These are phyloP conservation scores for Neolamprologus modestus DNA, from an alignment of 2,113 vertebrate species.

Conservation along the genomic window DNA sequence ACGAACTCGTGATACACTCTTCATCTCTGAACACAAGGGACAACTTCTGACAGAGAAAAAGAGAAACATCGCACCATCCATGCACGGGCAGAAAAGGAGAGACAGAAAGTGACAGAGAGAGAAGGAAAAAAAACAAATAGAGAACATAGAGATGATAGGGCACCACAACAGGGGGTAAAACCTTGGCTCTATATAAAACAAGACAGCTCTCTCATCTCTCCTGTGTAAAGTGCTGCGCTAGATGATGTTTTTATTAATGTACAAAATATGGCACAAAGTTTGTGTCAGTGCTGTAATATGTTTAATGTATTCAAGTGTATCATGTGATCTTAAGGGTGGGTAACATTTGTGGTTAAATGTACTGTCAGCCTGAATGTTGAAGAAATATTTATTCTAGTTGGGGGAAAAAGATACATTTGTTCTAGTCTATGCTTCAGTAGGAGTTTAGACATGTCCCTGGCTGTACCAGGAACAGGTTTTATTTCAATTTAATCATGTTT, in stretches of 20 bases:
- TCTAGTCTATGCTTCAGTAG: neutral
- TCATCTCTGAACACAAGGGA: slow-evolving; percentile 45
- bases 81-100: neutral
- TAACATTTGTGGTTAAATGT: neutral
- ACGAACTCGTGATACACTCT: slow-evolving; percentile 32
- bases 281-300: neutral
- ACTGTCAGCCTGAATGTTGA: neutral
- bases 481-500: fast-evolving
- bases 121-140: slow-evolving; percentile 21
- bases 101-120: slow-evolving; percentile 14
- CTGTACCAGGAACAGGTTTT: neutral
- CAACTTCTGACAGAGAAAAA: slow-evolving; percentile 36
- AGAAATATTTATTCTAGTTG: neutral
- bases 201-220: slow-evolving; percentile 32
- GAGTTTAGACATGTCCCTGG: neutral
- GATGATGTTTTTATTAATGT: slow-evolving; percentile 32
- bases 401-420: neutral
- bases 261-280: neutral
- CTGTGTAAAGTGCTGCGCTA: neutral
- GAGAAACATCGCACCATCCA: slow-evolving; percentile 42
- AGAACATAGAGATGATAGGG: slow-evolving; percentile 46
- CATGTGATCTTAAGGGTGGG: neutral
- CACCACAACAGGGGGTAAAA: slow-evolving; percentile 40
- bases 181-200: slow-evolving; percentile 45
- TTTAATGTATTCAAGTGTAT: slow-evolving; percentile 20